phyloP scores from a whole-genome alignment of 2,113 vertebrate species.

The Patagioenas fasciata region DNA sequence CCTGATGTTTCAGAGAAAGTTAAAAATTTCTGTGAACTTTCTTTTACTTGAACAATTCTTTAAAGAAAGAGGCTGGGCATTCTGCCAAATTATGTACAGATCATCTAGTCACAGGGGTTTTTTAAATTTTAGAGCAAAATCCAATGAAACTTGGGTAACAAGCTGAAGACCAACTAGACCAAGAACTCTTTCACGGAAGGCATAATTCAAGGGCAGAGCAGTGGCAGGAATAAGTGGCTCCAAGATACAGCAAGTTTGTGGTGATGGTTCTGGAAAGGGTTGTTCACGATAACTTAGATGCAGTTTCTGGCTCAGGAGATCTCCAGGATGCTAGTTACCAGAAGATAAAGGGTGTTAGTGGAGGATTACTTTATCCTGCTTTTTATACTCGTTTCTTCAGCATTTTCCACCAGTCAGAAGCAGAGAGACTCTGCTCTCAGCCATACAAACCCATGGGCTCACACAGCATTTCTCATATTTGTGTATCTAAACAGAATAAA shows the following conservation, averaged over 20 bases:
- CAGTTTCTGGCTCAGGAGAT: not conserved
- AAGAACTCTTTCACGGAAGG: not conserved
- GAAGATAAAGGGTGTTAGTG: not conserved
- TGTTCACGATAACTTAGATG: not conserved
- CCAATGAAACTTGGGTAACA: not conserved
- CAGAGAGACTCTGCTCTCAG: not conserved
- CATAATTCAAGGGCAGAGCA: not conserved
- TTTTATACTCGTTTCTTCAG: not conserved
- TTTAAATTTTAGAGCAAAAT: not conserved
- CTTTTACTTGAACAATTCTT: not conserved
- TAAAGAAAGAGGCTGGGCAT: not conserved
- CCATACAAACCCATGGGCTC: not conserved
- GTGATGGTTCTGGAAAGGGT: not conserved
- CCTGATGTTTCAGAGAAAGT: not conserved
- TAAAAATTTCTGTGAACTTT: not conserved
- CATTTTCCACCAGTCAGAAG: not conserved
- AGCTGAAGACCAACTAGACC: not conserved
- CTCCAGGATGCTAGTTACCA: not conserved
- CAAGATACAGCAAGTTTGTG: not conserved
- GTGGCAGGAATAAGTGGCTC: not conserved
- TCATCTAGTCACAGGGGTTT: not conserved
- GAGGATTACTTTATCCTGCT: not conserved
- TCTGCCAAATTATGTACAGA: not conserved
- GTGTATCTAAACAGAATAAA: not conserved
- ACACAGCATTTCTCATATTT: not conserved